These are phyloP conservation scores for Galeruca laticollis DNA, from an alignment of 2,888 invertebrate species.

Conservation along the genomic window DNA sequence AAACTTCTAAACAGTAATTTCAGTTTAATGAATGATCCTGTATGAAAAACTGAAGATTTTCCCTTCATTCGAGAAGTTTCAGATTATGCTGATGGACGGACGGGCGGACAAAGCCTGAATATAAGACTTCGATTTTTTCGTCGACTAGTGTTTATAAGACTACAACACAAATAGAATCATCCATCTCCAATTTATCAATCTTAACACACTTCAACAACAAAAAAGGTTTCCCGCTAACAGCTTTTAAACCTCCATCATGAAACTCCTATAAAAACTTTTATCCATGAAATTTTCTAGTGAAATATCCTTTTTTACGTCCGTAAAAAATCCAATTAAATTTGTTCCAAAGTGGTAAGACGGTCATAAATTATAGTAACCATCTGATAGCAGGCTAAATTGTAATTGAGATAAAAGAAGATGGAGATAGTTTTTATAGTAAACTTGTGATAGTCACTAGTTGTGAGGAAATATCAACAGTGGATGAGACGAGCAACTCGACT, in stretches of 20 bases:
- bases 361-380: constrained; percentile 43
- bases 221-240: neutral
- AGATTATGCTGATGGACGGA: too few species aligned
- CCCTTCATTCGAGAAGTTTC: too few species aligned
- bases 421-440: constrained; percentile 13
- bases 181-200: neutral
- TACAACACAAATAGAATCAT: neutral
- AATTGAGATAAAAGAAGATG: constrained; percentile 35
- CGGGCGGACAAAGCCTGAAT: too few species aligned
- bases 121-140: too few species aligned
- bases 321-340: constrained; percentile 35
- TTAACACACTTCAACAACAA: neutral
- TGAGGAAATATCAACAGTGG: constrained; percentile 38
- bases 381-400: constrained; percentile 37
- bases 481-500: constrained; percentile 37
- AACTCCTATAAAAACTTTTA: constrained; percentile 23
- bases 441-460: constrained; percentile 27
- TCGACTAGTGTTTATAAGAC: too few species aligned
- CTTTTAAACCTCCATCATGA: neutral
- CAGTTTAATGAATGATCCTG: too few species aligned
- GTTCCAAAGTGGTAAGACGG: constrained; percentile 28
- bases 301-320: constrained; percentile 24
- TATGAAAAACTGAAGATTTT: too few species aligned
- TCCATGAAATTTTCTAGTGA: constrained; percentile 11
- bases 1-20: too few species aligned